Percentiles rank a stretch among this genome's conserved stretches.
phyloP scores from a whole-genome alignment of 2,113 vertebrate species.

The Tyto alba region DNA sequence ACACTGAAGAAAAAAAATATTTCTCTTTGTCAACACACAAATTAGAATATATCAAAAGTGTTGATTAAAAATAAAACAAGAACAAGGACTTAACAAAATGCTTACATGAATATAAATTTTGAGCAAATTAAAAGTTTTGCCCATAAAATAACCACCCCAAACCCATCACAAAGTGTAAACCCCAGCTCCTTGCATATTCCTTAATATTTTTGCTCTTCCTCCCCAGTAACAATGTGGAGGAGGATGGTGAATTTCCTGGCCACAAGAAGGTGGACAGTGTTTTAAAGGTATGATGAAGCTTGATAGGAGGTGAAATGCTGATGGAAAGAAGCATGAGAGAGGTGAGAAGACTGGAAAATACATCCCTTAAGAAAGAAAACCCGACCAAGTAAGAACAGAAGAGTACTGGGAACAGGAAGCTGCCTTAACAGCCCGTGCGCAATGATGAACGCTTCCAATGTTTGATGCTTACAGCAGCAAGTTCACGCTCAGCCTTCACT shows the following conservation, averaged over 20 bases:
- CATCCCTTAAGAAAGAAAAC: neutral
- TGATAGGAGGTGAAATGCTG: neutral
- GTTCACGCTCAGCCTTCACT: neutral
- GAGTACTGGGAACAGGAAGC: neutral
- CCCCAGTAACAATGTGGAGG: neutral
- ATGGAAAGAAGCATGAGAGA: neutral
- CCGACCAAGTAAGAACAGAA: neutral
- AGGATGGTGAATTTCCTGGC: neutral
- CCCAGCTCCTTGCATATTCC: neutral
- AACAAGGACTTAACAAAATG: neutral
- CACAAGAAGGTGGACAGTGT: neutral
- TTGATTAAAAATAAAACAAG: neutral
- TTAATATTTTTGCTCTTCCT: neutral
- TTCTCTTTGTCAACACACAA: neutral
- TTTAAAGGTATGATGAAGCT: neutral
- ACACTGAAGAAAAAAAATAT: neutral
- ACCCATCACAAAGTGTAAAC: neutral
- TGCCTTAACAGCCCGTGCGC: neutral
- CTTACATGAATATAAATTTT: neutral
- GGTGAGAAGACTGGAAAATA: neutral
- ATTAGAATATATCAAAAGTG: neutral
- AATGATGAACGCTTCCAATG: neutral
- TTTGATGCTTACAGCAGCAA: neutral
- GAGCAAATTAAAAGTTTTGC: neutral
- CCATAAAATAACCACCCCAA: neutral